phyloP scores from a whole-genome alignment of 2,113 vertebrate species.

The Capreolus pygargus region DNA sequence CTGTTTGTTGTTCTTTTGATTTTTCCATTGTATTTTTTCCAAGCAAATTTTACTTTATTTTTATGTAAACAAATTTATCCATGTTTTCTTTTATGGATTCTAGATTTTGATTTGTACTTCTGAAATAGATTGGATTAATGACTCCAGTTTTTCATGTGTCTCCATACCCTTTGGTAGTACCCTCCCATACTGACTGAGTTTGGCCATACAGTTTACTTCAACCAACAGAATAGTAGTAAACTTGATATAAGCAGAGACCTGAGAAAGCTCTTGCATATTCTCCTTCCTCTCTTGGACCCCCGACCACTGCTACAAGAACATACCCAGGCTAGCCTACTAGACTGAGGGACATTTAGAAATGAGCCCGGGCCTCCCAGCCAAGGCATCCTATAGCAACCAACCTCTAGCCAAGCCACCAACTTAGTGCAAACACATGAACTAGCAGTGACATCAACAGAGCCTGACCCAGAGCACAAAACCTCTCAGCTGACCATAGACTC shows the following conservation, averaged over 20 bases:
- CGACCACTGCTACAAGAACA: background rate
- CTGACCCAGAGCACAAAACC: background rate
- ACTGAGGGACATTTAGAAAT: background rate
- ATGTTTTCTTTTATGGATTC: conserved; percentile 12
- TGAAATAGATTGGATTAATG: conserved; percentile 15
- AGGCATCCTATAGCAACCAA: background rate
- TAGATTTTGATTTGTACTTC: background rate
- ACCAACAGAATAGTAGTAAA: background rate
- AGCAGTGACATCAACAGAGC: background rate
- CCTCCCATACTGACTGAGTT: background rate
- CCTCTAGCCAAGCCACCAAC: background rate
- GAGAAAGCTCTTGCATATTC: background rate
- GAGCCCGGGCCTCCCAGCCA: background rate
- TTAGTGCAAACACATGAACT: background rate
- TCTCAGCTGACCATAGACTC: conserved; percentile 2
- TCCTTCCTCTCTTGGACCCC: background rate
- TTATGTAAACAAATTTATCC: conserved; percentile 30
- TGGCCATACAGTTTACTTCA: background rate
- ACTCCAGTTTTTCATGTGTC: background rate
- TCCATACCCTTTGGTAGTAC: background rate
- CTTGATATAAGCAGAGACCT: background rate
- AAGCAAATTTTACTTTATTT: conserved; percentile 8
- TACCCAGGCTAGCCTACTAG: background rate
- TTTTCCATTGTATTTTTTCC: conserved; percentile 8
- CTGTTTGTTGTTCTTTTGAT: conserved; percentile 4